Evolutionary conservation across 2,888 invertebrate genomes (phyloP).

Genomic region (Pollenia labialis): DNA sequence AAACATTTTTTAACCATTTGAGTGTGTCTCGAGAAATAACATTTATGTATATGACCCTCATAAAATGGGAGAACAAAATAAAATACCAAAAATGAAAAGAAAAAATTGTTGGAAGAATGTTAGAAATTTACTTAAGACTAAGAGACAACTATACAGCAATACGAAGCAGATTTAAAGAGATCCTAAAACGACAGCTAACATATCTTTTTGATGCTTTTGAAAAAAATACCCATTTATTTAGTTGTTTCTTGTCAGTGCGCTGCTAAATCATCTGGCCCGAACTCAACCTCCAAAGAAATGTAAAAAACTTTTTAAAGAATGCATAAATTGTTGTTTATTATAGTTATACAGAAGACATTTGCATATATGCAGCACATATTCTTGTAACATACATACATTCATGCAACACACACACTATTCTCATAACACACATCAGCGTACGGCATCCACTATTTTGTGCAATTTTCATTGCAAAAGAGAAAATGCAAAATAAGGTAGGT

Average conservation of each 20-base stretch:
- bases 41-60: constrained; percentile 18
- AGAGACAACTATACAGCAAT: not conserved
- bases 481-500: no score
- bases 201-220: constrained; percentile 5
- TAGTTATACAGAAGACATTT: not conserved
- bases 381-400: not conserved
- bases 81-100: constrained; percentile 1
- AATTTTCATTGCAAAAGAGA: no score
- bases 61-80: constrained; percentile 5
- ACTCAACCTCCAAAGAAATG: not conserved
- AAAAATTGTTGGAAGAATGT: not conserved
- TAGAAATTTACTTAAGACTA: not conserved
- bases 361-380: not conserved
- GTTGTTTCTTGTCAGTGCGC: constrained; percentile 18
- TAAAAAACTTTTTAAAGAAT: not conserved
- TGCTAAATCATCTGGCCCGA: not conserved
- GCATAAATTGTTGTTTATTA: not conserved
- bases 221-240: not conserved
- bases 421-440: not conserved
- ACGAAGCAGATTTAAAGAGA: not conserved
- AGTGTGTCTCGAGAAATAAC: not conserved
- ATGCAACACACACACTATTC: not conserved
- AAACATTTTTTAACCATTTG: constrained; percentile 12
- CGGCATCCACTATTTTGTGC: no score
- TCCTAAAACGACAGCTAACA: not conserved